Conservation (phyloP, 2,888 invertebrate species). For the Bellardia pandia region DNA sequence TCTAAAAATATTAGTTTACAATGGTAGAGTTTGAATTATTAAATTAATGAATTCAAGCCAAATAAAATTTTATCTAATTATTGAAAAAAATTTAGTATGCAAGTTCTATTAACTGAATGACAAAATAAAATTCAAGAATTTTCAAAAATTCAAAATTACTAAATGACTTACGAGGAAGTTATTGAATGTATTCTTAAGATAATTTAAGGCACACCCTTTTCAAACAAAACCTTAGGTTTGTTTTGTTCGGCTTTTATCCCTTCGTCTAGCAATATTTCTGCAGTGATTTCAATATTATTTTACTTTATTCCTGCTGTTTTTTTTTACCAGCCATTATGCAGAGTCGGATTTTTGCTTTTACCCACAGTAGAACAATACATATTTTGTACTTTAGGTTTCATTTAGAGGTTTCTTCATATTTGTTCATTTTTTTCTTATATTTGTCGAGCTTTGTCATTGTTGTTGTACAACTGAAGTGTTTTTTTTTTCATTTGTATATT, state of each 20-base stretch:
- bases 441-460: constrained; percentile 24
- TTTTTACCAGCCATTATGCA: constrained; percentile 34
- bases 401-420: constrained; percentile 24
- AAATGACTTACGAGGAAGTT: too few species aligned
- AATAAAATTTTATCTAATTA: too few species aligned
- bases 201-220: constrained; percentile 1
- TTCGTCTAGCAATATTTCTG: constrained; percentile 12
- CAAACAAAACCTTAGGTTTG: background rate
- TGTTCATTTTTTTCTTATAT: constrained; percentile 31
- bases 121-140: too few species aligned
- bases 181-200: too few species aligned
- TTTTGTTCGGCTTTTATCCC: constrained; percentile 2
- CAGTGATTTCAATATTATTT: constrained; percentile 24
- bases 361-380: constrained; percentile 33
- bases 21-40: too few species aligned
- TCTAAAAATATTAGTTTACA: too few species aligned
- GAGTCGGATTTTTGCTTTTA: constrained; percentile 21
- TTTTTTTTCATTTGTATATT: background rate
- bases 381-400: constrained; percentile 17
- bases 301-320: constrained; percentile 12
- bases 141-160: too few species aligned
- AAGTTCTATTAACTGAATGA: too few species aligned
- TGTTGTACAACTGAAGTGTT: constrained; percentile 16
- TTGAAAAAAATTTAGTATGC: too few species aligned
- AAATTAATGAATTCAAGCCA: too few species aligned